These are phyloP conservation scores for Morone saxatilis DNA, from an alignment of 2,113 vertebrate species.

Conservation along the genomic window DNA sequence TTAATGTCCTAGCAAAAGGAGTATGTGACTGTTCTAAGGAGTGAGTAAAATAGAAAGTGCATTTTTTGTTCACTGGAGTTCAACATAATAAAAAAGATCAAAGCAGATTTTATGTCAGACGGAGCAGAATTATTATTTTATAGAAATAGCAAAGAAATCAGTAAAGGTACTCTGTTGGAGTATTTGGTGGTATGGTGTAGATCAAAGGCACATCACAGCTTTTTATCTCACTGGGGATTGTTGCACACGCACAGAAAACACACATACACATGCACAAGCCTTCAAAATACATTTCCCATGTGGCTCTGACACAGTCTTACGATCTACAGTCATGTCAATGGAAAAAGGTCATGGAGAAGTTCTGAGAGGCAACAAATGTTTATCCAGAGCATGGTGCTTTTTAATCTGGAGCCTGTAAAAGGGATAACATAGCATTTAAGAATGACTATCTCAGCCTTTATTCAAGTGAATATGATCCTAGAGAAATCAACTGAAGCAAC, in stretches of 20 bases:
- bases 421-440: conserved; percentile 92
- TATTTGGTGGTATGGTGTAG: conserved; percentile 74
- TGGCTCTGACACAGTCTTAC: conserved; percentile 54
- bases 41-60: conserved; percentile 80
- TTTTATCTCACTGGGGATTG: conserved; percentile 76
- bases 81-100: conserved; percentile 73
- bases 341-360: conserved; percentile 91
- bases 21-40: conserved; percentile 71
- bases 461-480: conserved; percentile 92
- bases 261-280: conserved; percentile 71
- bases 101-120: conserved; percentile 72
- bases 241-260: conserved; percentile 76
- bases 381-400: conserved; percentile 87
- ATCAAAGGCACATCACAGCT: conserved; percentile 81
- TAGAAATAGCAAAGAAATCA: conserved; percentile 74
- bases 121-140: conserved; percentile 69
- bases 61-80: conserved; percentile 73
- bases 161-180: conserved; percentile 62
- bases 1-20: conserved; percentile 79
- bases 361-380: conserved; percentile 85
- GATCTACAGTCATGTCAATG: conserved; percentile 82
- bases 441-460: conserved; percentile 93
- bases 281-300: conserved; percentile 60
- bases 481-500: conserved; percentile 91
- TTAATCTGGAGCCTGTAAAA: conserved; percentile 88